Evolutionary conservation across 2,888 invertebrate species (phyloP), one percentile per base, ranked within the genome.

Genomic region (Drosophila mettleri): DNA sequence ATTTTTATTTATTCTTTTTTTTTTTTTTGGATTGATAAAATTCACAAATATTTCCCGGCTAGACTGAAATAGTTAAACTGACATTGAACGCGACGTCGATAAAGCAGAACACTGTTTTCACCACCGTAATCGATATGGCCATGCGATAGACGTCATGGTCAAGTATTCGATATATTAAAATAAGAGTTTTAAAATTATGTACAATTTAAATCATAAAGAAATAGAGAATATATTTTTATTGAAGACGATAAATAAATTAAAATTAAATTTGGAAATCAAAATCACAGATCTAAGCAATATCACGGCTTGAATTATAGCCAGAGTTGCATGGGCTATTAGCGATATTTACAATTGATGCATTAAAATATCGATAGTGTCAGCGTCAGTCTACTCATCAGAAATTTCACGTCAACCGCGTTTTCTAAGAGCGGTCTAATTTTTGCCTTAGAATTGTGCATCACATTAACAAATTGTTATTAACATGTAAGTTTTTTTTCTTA

Each of bases 401-500:
- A 67, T 55, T 82, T 52, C 48, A 57, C 72, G 68, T 70, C 81
- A 68, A 71, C 82, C 83, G 80, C 86, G 80, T 67, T 75, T 74
- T 75, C 60, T 48, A 43, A 62, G 51, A 54, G 33, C 48, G 62
- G 68, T 43, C 66, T 53, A 68, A 61, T 43, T 33, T 57, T 67
- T 71, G 49, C 46, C 57, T 43, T 45, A 54, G 33, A 51, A 39
- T 77, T 74, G 74, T 77, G 69, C 45, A 67, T 34, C 52, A 55
- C 60, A 46, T 22, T n/a, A 29, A 27, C 7, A 45, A 62, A 36
- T 41, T 43, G 8, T 18, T 55, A 41, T 53, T 41, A 29, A 2
- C 62, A 76, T 49, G 76, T 76, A 78, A 76, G 76, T 78, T 78
- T 10, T 0, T 0, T 49, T 53, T 4, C 20, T 34, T 46, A 18